A percentile compares a stretch with the other conserved stretches of the same genome.
Conservation (phyloP, 2,113 vertebrate genomes). For the Marmota flaviventris region DNA sequence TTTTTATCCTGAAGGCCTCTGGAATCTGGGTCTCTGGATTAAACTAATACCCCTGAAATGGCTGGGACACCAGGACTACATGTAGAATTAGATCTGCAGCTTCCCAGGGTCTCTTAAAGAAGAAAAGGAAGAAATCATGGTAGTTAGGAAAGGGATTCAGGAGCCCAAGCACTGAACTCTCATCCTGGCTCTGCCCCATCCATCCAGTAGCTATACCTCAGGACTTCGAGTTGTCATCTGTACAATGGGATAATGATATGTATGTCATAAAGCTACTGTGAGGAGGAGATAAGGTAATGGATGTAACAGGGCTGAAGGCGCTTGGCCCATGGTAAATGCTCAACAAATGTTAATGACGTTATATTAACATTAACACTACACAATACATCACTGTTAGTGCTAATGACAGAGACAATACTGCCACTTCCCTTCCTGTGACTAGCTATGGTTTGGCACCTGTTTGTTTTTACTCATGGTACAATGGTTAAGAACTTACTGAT, state of each 20-base stretch:
- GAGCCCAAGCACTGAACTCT: neutral
- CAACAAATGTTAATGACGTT: neutral
- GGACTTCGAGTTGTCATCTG: neutral
- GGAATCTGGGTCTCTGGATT: too few species aligned
- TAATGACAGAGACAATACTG: fast-evolving
- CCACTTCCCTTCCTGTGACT: fast-evolving
- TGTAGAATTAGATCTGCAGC: too few species aligned
- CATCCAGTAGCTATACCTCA: too few species aligned
- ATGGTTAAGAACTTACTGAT: neutral
- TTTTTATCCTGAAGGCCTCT: neutral
- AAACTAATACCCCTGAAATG: neutral
- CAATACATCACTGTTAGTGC: fast-evolving
- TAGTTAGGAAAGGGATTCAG: neutral
- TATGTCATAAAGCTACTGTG: neutral
- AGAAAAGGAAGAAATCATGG: neutral
- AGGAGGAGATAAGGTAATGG: neutral
- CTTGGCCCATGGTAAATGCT: fast-evolving
- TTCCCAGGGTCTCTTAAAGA: too few species aligned
- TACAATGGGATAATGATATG: fast-evolving
- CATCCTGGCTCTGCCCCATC: neutral
- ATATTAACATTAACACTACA: neutral
- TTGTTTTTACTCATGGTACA: neutral
- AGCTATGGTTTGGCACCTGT: fast-evolving
- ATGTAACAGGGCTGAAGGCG: too few species aligned
- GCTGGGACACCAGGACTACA: neutral